phyloP scores from a whole-genome alignment of 2,888 invertebrate genomes.

The Pristionchus mayeri region DNA sequence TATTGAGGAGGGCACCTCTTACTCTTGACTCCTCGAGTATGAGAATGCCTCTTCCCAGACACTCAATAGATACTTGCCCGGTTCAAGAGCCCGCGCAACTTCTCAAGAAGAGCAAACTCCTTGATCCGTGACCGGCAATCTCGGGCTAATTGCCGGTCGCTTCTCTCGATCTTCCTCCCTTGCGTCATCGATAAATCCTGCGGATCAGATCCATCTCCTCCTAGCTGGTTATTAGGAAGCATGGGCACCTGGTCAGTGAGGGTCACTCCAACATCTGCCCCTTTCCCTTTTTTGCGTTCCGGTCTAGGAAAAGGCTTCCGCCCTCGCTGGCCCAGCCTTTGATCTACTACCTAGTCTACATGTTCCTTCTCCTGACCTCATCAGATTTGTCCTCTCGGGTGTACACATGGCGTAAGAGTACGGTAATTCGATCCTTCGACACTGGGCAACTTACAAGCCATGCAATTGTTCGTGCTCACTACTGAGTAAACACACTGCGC shows the following conservation, averaged over 20 bases:
- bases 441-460: conserved; percentile 15
- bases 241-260: conserved; percentile 20
- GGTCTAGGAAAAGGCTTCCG: conserved; percentile 23
- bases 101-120: not conserved
- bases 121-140: not conserved
- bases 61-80: not conserved
- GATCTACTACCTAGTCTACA: not conserved
- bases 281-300: not conserved
- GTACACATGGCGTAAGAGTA: not conserved
- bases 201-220: conserved; percentile 3
- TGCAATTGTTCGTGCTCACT: conserved; percentile 20
- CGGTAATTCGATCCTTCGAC: conserved; percentile 7
- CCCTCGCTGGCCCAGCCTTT: not conserved
- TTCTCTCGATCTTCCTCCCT: not conserved
- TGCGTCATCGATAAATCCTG: conserved; percentile 4
- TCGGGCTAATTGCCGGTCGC: conserved; percentile 16
- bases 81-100: conserved; percentile 5
- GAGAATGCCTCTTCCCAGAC: no score
- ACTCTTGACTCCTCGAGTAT: no score
- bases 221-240: conserved; percentile 29
- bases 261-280: conserved; percentile 16
- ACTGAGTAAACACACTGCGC: not conserved
- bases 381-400: not conserved
- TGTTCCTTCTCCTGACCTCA: not conserved
- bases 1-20: no score